Percentiles rank a stretch among this genome's conserved stretches.
Evolutionary conservation across 2,888 invertebrate genomes (phyloP).

Genomic region (Nasonia oneida): DNA sequence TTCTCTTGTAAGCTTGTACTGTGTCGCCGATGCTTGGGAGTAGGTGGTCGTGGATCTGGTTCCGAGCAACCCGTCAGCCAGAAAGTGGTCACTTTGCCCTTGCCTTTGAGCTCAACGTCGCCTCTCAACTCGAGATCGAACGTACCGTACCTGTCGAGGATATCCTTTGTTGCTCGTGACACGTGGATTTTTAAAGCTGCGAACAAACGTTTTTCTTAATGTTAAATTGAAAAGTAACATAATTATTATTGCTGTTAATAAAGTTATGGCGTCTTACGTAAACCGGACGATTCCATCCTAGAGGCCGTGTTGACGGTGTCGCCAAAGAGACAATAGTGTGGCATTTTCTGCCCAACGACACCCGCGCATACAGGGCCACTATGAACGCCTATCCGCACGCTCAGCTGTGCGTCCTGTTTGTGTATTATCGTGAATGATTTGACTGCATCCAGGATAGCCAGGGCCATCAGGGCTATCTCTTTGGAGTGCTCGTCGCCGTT

Average conservation of each 20-base stretch:
- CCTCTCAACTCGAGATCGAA: constrained; percentile 92
- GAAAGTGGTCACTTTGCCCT: constrained; percentile 89
- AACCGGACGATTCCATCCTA: constrained; percentile 92
- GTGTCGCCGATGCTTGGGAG: constrained; percentile 72
- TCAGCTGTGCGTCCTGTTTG: constrained; percentile 92
- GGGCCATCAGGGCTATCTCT: constrained; percentile 92
- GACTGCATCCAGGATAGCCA: constrained; percentile 93
- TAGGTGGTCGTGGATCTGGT: constrained; percentile 82
- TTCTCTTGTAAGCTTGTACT: constrained; percentile 73
- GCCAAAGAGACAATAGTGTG: constrained; percentile 93
- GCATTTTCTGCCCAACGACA: constrained; percentile 96
- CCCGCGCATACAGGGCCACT: constrained; percentile 95
- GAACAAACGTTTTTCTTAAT: constrained; percentile 65
- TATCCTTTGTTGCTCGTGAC: constrained; percentile 89
- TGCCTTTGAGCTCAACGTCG: constrained; percentile 94
- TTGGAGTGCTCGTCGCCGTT: constrained; percentile 94
- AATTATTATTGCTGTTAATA: neutral
- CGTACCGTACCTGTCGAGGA: constrained; percentile 91
- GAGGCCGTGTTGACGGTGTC: constrained; percentile 94
- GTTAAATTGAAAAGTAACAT: neutral
- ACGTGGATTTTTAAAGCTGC: constrained; percentile 93
- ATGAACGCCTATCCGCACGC: constrained; percentile 90
- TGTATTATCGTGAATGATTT: constrained; percentile 93
- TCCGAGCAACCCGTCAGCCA: constrained; percentile 91
- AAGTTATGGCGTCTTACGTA: constrained; percentile 82